Conservation (phyloP, 2,797 vertebrate species). For the Petrocephalus sullivani region DNA sequence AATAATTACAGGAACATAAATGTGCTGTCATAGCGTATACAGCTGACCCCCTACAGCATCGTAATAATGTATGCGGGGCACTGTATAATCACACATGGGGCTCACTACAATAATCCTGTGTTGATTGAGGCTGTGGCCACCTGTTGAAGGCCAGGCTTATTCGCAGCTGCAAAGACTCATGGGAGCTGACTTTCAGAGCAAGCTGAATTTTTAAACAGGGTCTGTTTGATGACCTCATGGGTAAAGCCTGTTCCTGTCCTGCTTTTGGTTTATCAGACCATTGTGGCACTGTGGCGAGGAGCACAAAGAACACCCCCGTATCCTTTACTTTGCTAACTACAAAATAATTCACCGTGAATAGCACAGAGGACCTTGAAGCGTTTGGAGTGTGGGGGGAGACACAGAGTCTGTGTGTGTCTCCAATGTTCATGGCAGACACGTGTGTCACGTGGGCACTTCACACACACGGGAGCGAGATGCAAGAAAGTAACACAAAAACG, state of each 20-base stretch:
- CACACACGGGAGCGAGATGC: not conserved
- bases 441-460: not conserved
- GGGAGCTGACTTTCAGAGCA: not conserved
- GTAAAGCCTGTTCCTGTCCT: not conserved
- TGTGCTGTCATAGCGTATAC: not conserved
- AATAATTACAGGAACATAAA: not conserved
- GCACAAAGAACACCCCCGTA: not conserved
- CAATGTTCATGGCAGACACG: not conserved
- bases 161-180: not conserved
- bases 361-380: not conserved
- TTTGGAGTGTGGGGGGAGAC: not conserved
- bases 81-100: not conserved
- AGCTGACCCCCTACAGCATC: not conserved
- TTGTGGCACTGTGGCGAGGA: not conserved
- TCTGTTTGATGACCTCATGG: conserved; percentile 3
- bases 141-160: not conserved
- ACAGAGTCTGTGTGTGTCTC: not conserved
- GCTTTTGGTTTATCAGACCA: not conserved
- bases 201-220: not conserved
- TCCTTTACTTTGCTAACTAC: not conserved
- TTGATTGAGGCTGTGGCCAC: not conserved
- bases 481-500: not conserved
- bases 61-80: not conserved
- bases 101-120: not conserved
- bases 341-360: not conserved